phyloP scores from a whole-genome alignment of 2,797 vertebrate genomes.

The Lycodopsis pacificus region DNA sequence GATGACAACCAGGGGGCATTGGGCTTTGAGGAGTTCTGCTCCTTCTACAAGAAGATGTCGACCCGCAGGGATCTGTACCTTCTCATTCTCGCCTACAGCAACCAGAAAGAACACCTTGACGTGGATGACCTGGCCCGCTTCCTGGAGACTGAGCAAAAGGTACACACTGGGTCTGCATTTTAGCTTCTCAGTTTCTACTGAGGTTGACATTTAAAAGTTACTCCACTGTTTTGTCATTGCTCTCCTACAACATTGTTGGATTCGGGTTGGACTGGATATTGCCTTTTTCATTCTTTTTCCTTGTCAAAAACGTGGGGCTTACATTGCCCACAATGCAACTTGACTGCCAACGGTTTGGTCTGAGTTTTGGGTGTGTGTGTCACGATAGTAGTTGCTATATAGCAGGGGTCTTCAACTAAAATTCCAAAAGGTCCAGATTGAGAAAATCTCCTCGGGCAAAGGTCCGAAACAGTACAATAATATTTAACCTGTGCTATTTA shows the following conservation, averaged over 20 bases:
- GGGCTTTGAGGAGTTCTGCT: constrained; percentile 97
- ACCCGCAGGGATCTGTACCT: constrained; percentile 96
- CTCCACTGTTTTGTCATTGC: neutral
- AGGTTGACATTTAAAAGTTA: neutral
- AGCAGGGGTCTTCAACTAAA: too few species aligned
- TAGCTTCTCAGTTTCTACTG: neutral
- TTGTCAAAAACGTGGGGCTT: neutral
- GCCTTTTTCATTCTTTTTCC: neutral
- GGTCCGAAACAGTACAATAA: too few species aligned
- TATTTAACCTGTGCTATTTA: too few species aligned
- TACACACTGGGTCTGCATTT: constrained; percentile 49
- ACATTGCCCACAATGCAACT: neutral
- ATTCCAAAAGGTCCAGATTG: too few species aligned
- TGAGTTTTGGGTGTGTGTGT: neutral
- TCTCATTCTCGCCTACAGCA: constrained; percentile 97
- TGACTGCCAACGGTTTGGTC: neutral
- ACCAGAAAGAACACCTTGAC: constrained; percentile 95
- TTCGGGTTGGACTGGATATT: neutral
- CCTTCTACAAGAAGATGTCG: constrained; percentile 99
- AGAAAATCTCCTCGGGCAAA: too few species aligned
- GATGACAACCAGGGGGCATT: constrained; percentile 94
- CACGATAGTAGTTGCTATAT: neutral
- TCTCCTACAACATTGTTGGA: neutral
- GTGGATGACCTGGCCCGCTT: constrained; percentile 88
- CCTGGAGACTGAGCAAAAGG: constrained; percentile 95